Evolutionary conservation across 2,113 vertebrate species (phyloP).

Genomic region (Ia io): DNA sequence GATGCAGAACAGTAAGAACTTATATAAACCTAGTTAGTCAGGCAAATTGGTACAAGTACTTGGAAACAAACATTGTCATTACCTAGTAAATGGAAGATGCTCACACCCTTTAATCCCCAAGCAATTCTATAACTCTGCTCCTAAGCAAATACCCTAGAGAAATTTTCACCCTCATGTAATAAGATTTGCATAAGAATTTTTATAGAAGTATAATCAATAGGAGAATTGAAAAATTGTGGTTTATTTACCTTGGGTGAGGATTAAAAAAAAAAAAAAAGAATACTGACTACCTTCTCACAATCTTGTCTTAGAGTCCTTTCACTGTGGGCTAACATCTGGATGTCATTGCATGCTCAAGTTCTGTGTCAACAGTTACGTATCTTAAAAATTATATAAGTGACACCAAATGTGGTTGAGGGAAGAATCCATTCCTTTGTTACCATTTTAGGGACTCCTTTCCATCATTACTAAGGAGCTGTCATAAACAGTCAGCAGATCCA

Average conservation of each 20-base stretch:
- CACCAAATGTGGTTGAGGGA: not conserved
- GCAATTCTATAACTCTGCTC: no score
- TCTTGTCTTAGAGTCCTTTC: not conserved
- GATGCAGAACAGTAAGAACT: no score
- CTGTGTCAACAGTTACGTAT: fast-evolving
- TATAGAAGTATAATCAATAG: not conserved
- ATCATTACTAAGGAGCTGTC: not conserved
- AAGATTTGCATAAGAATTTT: not conserved
- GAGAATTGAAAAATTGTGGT: not conserved
- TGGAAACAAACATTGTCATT: no score
- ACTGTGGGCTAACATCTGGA: not conserved
- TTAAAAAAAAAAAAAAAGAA: not conserved
- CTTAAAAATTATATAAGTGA: not conserved
- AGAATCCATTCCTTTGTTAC: not conserved
- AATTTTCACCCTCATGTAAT: not conserved
- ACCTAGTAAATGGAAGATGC: no score
- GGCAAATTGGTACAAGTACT: no score
- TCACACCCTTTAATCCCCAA: no score
- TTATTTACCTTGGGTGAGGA: not conserved
- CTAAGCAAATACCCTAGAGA: no score
- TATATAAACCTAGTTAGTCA: no score
- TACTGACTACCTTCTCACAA: not conserved
- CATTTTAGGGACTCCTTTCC: not conserved
- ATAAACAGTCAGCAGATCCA: not conserved
- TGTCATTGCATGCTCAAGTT: not conserved